Conservation (phyloP, 92 coral and sea anemone species). For the Parazoanthus atlanticus region DNA sequence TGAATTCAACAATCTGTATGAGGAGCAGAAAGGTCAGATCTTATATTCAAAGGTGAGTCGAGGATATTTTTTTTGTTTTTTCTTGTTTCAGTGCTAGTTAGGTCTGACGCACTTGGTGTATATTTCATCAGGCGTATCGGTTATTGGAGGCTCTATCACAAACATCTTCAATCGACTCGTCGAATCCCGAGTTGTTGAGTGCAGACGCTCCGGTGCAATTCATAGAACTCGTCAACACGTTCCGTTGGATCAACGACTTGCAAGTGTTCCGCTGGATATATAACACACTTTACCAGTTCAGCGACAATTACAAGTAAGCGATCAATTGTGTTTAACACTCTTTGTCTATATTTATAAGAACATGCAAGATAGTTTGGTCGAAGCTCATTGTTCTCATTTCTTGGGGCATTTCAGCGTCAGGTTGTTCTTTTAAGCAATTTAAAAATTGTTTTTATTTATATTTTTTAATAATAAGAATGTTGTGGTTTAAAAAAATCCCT, state of each 20-base stretch:
- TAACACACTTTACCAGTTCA: constrained; percentile 4
- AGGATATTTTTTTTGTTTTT: no score
- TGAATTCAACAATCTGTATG: constrained; percentile 16
- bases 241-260: constrained; percentile 1
- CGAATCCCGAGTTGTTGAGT: constrained; percentile 21
- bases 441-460: no score
- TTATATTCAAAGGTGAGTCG: constrained; percentile 11
- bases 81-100: not conserved
- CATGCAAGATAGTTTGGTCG: no score
- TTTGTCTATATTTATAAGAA: no score
- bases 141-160: not conserved
- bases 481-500: no score
- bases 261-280: not conserved
- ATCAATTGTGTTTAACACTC: no score
- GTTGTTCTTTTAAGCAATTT: no score
- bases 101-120: not conserved
- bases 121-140: constrained; percentile 11
- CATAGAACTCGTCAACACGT: constrained; percentile 34
- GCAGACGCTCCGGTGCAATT: constrained; percentile 24
- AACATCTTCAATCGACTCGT: not conserved
- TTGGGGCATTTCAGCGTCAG: no score
- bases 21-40: not conserved
- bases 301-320: not conserved
- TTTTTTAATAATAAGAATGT: no score
- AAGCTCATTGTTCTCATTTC: no score